Evolutionary conservation across 2,113 vertebrate genomes (phyloP).

Genomic region (Meriones unguiculatus): DNA sequence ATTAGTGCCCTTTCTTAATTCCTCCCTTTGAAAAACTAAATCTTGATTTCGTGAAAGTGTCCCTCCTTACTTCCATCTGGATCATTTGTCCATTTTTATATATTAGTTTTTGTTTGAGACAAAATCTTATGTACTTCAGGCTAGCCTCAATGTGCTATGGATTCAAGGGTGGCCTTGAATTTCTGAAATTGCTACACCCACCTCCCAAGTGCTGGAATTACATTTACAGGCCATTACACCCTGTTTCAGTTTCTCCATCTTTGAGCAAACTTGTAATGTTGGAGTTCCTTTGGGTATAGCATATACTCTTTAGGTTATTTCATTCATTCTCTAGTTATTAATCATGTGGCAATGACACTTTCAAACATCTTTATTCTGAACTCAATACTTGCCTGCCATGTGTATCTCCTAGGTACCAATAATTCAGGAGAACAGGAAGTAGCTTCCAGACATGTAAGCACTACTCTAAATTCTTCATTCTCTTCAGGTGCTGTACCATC

Average conservation of each 20-base stretch:
- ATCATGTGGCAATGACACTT: not conserved
- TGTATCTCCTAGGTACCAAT: not conserved
- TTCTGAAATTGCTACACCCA: not conserved
- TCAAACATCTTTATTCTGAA: slow-evolving; percentile 45
- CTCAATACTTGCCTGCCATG: not conserved
- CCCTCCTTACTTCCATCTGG: not conserved
- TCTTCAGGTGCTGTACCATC: not conserved
- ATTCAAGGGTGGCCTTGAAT: not conserved
- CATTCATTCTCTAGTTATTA: not conserved
- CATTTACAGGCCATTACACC: not conserved
- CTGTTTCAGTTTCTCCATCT: not conserved
- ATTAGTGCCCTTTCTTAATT: not conserved
- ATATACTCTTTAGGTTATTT: not conserved
- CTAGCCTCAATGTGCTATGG: not conserved
- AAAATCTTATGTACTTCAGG: not conserved
- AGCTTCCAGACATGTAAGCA: not conserved
- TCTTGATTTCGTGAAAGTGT: not conserved
- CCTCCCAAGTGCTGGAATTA: not conserved
- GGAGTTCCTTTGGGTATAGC: not conserved
- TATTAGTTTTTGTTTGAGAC: not conserved
- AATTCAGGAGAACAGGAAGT: not conserved
- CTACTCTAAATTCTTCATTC: not conserved
- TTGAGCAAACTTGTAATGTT: not conserved
- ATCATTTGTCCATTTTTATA: not conserved
- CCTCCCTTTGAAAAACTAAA: not conserved